Evolutionary conservation across 2,888 invertebrate genomes (phyloP), one percentile per base, ranked within the genome.

Genomic region (Xestoiulus laeticollis): DNA sequence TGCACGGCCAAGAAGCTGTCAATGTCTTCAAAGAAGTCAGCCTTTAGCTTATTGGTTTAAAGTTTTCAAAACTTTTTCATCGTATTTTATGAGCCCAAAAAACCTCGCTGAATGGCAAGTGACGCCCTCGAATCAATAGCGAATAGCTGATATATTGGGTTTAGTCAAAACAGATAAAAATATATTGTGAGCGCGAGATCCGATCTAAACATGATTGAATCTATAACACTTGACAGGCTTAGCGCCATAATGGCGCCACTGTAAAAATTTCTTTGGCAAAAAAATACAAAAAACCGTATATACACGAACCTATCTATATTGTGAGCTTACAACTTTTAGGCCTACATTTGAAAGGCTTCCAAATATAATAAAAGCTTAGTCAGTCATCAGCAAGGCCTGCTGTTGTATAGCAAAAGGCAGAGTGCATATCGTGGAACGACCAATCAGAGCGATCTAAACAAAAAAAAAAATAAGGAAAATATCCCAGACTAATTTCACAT

Each of bases 231-330:
- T 84, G 84, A 84, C 33, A 43, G 84, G 33, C 84, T 84, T 84
- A 84, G 84, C 84, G 84, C 84, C 84, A 84, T 84, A n/a, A 84
- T 84, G 84, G 33, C 84, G 84, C 38, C 84, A 84, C 68, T 68
- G 68, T 26, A 68, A 68, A 68, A 68, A 68, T 68, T 68, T 68
- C 68, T 68, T 68, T 68, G 68, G 68, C 22, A 68, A 68, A 68
- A 48, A 68, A 68, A 68, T 12, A 68, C 10, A 48, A 48, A 68
- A 68, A 68, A 68, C 22, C 68, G 26, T 68, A 26, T 5, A 12
- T 68, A 68, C 68, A 68, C 26, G 68, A 68, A 68, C 26, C 68
- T 26, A 68, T 68, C 68, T 68, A 68, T 68, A 68, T 68, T 22
- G 68, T 68, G 22, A 12, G 68, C 68, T 6, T 68, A 68, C 26